Evolutionary conservation across 92 coral and sea anemone genomes (phyloP).

Genomic region (Pocillopora grandis): DNA sequence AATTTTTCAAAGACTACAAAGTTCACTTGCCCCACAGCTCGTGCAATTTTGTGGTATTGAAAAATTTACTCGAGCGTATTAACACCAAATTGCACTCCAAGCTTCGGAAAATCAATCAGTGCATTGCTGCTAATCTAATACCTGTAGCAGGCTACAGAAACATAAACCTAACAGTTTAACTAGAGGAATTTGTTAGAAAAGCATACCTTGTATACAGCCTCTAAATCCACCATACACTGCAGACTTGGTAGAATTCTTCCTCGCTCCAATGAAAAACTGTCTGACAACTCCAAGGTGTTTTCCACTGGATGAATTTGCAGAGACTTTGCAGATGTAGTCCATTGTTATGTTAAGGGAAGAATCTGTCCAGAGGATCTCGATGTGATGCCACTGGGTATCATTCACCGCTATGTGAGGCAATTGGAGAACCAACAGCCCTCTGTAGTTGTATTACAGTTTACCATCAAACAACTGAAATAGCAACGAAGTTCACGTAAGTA

Average conservation of each 20-base stretch:
- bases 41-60: no score
- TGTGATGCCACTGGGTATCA: conserved; percentile 91
- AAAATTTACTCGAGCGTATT: no score
- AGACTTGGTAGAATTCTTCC: conserved; percentile 32
- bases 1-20: no score
- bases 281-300: conserved; percentile 17
- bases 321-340: conserved; percentile 64
- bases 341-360: conserved; percentile 50
- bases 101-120: no score
- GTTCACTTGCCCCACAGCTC: no score
- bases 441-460: no score
- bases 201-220: conserved; percentile 90
- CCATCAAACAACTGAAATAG: no score
- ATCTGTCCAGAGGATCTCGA: conserved; percentile 75
- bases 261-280: conserved; percentile 36
- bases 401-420: conserved; percentile 63
- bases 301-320: conserved; percentile 22
- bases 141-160: no score
- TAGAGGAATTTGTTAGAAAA: background rate
- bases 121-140: no score
- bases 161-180: background rate
- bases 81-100: no score
- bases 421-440: conserved; percentile 36
- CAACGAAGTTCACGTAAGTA: no score
- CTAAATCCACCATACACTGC: conserved; percentile 56